phyloP scores from a whole-genome alignment of 2,797 vertebrate species.

The Rousettus madagascariensis region DNA sequence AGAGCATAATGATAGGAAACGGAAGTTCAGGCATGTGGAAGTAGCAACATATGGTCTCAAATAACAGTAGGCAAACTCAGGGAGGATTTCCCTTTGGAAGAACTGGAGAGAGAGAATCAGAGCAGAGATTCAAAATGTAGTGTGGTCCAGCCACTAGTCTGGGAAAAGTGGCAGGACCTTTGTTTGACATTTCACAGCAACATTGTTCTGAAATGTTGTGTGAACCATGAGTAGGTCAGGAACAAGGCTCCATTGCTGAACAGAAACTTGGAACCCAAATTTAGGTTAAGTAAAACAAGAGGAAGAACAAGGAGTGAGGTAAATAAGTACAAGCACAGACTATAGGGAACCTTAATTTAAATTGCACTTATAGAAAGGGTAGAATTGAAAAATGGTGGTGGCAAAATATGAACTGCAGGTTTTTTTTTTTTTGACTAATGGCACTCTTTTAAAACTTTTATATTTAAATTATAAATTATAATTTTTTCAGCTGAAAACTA shows the following conservation, averaged over 20 bases:
- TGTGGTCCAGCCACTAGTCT: neutral
- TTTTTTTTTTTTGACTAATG: neutral
- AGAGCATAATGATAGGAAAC: neutral
- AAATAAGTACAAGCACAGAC: neutral
- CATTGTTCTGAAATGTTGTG: neutral
- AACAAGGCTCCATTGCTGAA: neutral
- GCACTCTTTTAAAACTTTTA: neutral
- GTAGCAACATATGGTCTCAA: neutral
- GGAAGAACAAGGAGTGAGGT: neutral
- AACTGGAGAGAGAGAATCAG: neutral
- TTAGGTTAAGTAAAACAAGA: neutral
- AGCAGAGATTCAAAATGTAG: neutral
- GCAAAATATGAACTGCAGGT: neutral
- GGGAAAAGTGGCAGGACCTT: neutral
- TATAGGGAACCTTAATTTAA: neutral
- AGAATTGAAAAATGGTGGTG: neutral
- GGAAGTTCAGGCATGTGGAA: neutral
- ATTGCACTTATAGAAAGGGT: neutral
- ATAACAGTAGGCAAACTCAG: neutral
- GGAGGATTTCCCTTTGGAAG: neutral
- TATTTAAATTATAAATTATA: conserved; percentile 2
- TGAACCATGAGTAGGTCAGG: neutral
- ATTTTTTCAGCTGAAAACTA: neutral
- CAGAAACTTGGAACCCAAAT: neutral
- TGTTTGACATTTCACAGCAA: neutral